Base-by-base conservation (phyloP, 2,888 invertebrate species). In the Rosalia funebris region DNA sequence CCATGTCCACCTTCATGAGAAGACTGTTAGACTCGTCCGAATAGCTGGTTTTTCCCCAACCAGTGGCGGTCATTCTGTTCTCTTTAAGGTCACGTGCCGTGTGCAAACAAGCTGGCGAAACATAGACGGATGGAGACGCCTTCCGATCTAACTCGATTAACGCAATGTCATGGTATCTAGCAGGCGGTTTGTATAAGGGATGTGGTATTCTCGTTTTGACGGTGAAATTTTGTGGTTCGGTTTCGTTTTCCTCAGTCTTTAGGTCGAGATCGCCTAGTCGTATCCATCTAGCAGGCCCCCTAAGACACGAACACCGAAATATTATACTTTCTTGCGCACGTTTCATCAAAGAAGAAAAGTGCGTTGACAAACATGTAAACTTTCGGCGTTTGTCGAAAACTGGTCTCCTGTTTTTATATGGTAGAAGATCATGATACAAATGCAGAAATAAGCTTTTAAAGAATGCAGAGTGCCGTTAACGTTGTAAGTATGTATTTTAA, bases 101-200 rank as follows among this genome's bases (percentile, higher is more conserved):
- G 17, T 76, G 71, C n/a, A 85, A 68, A 71, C 85, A 86, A 12
- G 83, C 83, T 0, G 86, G 86, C 56, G 82, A 67, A 20, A 83
- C 76, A 59, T 71, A 77, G 11, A 74, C 70, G 32, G 79, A 72
- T 57, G 84, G 82, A 2, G 37, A 46, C 0, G 82, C 83, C 1
- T 68, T 62, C 1, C 68, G 66, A 17, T 81, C 79, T 25, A 86
- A 66, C 68, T 79, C 77, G 1, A 86, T 55, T 1, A 86, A 74
- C 3, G 83, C 86, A 34, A 86, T 83, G 60, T 86, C 86, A 65
- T 86, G 79, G 65, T 86, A 86, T 47, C 81, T 75, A 25, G 9
- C 3, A 0, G 80, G 77, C 1, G 71, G 60, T 36, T 74, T 75
- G 66, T 84, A 85, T 0, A 75, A 63, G 0, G 84, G 84, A 73